These are phyloP conservation scores for Phortica okadai DNA, from an alignment of 2,888 invertebrate species.

Conservation along the genomic window DNA sequence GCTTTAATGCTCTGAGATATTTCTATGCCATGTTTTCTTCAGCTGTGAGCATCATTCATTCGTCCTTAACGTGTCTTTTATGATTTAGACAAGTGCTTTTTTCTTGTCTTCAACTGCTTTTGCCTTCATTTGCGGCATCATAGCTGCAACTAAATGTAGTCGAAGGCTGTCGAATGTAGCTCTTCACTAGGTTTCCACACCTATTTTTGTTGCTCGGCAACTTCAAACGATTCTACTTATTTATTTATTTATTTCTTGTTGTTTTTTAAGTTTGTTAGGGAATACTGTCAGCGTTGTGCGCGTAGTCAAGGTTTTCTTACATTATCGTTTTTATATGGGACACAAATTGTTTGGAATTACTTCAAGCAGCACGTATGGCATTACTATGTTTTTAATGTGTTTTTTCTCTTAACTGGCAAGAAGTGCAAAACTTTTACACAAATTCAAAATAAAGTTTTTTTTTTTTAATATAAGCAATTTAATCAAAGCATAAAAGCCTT, in stretches of 20 bases:
- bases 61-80: conserved; percentile 26
- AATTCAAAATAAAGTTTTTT: too few relatives aligned
- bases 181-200: conserved; percentile 10
- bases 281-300: not conserved
- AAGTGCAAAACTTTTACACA: too few relatives aligned
- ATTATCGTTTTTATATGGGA: too few relatives aligned
- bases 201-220: not conserved
- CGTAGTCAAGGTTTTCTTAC: too few relatives aligned
- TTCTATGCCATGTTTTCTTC: too few relatives aligned
- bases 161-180: not conserved
- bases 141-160: conserved; percentile 24
- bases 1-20: not conserved
- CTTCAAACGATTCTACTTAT: not conserved
- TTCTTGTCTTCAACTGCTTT: not conserved
- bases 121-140: conserved; percentile 43
- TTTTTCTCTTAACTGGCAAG: too few relatives aligned
- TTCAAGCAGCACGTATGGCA: too few relatives aligned
- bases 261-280: conserved; percentile 41
- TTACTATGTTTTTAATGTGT: too few relatives aligned
- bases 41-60: conserved; percentile 13
- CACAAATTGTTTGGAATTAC: too few relatives aligned
- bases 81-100: conserved; percentile 20
- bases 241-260: conserved; percentile 35
- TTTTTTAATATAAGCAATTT: too few relatives aligned
- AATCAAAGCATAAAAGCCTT: too few relatives aligned